phyloP scores from a whole-genome alignment of 2,888 invertebrate genomes.

The Lymantria dispar region DNA sequence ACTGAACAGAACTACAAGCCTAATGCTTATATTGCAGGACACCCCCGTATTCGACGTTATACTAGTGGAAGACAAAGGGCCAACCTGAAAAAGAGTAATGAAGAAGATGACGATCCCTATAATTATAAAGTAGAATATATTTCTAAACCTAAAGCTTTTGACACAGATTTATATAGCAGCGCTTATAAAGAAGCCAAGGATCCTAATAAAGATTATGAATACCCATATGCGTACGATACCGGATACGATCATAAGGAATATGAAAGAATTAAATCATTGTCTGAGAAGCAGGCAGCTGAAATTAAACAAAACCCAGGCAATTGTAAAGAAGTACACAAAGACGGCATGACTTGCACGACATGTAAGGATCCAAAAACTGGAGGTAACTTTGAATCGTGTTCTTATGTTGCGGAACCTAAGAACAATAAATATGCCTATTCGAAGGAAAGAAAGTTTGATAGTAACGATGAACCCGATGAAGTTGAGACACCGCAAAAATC shows the following conservation, averaged over 20 bases:
- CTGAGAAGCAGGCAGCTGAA: slow-evolving; percentile 84
- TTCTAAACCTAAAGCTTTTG: slow-evolving; percentile 78
- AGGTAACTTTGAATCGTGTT: slow-evolving; percentile 90
- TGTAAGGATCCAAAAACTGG: slow-evolving; percentile 89
- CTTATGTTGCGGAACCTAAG: slow-evolving; percentile 88
- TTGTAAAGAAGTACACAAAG: slow-evolving; percentile 84
- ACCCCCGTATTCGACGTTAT: slow-evolving; percentile 75
- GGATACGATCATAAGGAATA: slow-evolving; percentile 80
- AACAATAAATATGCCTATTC: slow-evolving; percentile 87
- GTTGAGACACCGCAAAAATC: slow-evolving; percentile 65
- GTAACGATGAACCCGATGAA: slow-evolving; percentile 81
- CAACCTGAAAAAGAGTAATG: slow-evolving; percentile 57
- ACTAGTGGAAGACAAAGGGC: slow-evolving; percentile 69
- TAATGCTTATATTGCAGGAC: slow-evolving; percentile 75
- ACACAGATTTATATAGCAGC: slow-evolving; percentile 68
- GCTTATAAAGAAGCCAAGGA: slow-evolving; percentile 69
- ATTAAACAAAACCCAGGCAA: slow-evolving; percentile 84
- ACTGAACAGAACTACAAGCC: slow-evolving; percentile 71
- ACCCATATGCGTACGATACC: slow-evolving; percentile 73
- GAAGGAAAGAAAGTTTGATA: slow-evolving; percentile 84
- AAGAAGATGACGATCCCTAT: slow-evolving; percentile 76
- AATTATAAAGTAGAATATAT: slow-evolving; percentile 74
- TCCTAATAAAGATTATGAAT: slow-evolving; percentile 68
- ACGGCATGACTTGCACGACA: slow-evolving; percentile 86
- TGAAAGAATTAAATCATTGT: slow-evolving; percentile 82